Percentiles rank a stretch among this genome's conserved stretches.
These are phyloP conservation scores for Clytia hemisphaerica DNA, from an alignment of 30 jellyfish, hydroid and myxozoan species.

Conservation along the genomic window DNA sequence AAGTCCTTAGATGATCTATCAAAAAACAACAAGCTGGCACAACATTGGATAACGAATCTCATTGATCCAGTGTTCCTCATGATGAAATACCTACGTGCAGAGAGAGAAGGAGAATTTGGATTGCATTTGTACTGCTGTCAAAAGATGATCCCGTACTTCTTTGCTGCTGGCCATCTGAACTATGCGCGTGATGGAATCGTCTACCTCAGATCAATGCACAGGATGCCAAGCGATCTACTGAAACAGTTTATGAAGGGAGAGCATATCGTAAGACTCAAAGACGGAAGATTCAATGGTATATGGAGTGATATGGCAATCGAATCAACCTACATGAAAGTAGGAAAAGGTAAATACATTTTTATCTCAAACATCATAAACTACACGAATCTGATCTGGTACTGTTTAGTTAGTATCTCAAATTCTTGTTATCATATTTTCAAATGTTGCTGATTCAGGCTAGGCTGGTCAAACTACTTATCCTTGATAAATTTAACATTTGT, in stretches of 20 bases:
- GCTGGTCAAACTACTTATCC: too few relatives aligned
- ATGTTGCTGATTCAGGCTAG: too few relatives aligned
- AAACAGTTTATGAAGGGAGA: conserved; percentile 7
- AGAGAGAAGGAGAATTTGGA: conserved; percentile 18
- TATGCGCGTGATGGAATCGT: conserved; percentile 13
- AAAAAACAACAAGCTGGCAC: background rate
- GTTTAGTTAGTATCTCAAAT: too few relatives aligned
- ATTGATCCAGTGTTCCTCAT: conserved; percentile 13
- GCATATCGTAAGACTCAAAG: too few relatives aligned
- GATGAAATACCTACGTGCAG: conserved; percentile 18
- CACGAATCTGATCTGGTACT: too few relatives aligned
- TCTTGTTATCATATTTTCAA: too few relatives aligned
- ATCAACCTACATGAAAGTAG: too few relatives aligned
- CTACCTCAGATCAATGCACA: background rate
- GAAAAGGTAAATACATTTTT: too few relatives aligned
- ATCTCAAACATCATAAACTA: too few relatives aligned
- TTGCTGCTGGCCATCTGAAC: conserved; percentile 30
- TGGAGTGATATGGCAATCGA: too few relatives aligned
- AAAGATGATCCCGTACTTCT: conserved; percentile 15
- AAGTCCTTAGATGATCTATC: background rate
- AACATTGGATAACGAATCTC: conserved; percentile 17
- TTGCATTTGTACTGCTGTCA: conserved; percentile 17
- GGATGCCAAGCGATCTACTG: conserved; percentile 3
- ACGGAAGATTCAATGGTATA: too few relatives aligned
- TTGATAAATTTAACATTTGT: too few relatives aligned